Evolutionary conservation across 2,888 invertebrate species (phyloP).

Genomic region (Atethmia centrago): DNA sequence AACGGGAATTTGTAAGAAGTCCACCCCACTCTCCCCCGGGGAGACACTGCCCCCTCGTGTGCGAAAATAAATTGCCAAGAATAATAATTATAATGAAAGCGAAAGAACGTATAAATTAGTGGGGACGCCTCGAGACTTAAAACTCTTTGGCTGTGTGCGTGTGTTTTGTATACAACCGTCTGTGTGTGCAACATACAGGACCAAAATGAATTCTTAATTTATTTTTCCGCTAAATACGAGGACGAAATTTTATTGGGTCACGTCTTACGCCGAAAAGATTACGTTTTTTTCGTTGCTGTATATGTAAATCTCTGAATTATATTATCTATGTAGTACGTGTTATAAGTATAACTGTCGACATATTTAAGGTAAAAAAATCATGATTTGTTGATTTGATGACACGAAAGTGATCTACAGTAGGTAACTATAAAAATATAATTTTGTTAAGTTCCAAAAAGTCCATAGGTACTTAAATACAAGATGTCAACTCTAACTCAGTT

Average conservation of each 20-base stretch:
- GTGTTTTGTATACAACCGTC: constrained; percentile 67
- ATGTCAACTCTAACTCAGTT: neutral
- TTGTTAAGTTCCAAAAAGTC: no score
- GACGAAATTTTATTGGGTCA: constrained; percentile 61
- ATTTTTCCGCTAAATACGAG: constrained; percentile 58
- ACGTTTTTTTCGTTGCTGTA: constrained; percentile 40
- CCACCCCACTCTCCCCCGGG: constrained; percentile 78
- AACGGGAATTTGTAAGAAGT: constrained; percentile 91
- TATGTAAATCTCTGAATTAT: constrained; percentile 56
- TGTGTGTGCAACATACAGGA: constrained; percentile 62
- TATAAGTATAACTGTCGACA: constrained; percentile 2
- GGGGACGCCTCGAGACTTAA: constrained; percentile 88
- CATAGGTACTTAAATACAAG: neutral
- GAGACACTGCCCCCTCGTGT: constrained; percentile 88
- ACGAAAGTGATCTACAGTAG: neutral
- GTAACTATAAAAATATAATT: neutral
- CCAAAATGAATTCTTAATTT: constrained; percentile 66
- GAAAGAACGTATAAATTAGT: constrained; percentile 91
- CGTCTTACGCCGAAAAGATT: constrained; percentile 52
- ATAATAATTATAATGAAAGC: constrained; percentile 91
- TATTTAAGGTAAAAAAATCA: neutral
- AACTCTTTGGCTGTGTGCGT: constrained; percentile 75
- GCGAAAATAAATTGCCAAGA: constrained; percentile 91
- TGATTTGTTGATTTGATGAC: neutral
- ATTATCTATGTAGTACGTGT: constrained; percentile 41